These are phyloP conservation scores for Leptobrachium ailaonicum DNA, from an alignment of 2,113 vertebrate genomes.

Conservation along the genomic window DNA sequence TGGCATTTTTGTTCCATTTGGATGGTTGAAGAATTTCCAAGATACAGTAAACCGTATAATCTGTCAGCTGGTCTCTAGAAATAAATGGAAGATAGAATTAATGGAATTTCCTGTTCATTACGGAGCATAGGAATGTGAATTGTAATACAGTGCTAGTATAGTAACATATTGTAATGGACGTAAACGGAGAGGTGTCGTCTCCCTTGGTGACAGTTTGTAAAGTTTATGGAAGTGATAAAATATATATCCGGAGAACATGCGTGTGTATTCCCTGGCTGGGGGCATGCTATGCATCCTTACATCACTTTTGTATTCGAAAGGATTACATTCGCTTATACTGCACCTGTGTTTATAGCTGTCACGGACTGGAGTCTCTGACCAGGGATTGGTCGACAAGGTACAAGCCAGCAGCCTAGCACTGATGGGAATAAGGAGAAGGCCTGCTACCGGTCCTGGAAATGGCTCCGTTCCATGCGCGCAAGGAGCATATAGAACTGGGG, in stretches of 20 bases:
- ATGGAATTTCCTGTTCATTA: constrained; percentile 16
- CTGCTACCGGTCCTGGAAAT: too few relatives aligned
- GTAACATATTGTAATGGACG: constrained; percentile 25
- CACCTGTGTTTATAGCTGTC: constrained; percentile 22
- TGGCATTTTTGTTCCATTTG: too few relatives aligned
- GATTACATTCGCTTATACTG: not conserved
- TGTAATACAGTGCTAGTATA: not conserved
- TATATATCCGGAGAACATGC: constrained; percentile 47
- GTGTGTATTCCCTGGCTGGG: constrained; percentile 31
- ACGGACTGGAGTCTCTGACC: too few relatives aligned
- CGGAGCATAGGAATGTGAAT: not conserved
- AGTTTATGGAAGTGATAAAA: constrained; percentile 45
- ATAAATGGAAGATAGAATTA: not conserved
- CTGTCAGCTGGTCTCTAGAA: constrained; percentile 13
- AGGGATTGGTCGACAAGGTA: too few relatives aligned
- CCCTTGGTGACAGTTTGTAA: constrained; percentile 30
- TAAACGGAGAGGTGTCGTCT: constrained; percentile 39
- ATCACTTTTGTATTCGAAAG: constrained; percentile 5
- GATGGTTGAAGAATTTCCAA: too few relatives aligned
- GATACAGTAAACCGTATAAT: not conserved
- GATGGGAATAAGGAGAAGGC: too few relatives aligned
- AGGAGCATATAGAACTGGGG: too few relatives aligned
- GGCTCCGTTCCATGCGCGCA: too few relatives aligned
- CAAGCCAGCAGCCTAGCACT: too few relatives aligned
- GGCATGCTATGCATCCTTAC: constrained; percentile 3